A percentile compares a stretch with the other conserved stretches of the same genome.
Conservation (phyloP, 2,113 vertebrate species). For the Opisthocomus hoazin region DNA sequence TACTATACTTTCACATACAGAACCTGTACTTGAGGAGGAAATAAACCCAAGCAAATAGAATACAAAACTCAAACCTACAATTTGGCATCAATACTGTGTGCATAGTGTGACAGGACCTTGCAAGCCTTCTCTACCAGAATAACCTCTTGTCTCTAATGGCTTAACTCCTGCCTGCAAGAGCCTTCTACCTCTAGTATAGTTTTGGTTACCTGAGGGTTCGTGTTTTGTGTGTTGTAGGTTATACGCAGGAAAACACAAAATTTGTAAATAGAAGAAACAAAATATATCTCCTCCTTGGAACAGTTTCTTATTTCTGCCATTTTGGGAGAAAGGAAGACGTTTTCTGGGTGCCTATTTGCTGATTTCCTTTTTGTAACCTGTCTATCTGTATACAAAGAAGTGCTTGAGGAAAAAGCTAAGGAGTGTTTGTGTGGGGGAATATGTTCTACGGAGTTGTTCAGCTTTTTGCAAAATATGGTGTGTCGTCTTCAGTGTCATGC, state of each 20-base stretch:
- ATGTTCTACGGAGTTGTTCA: rapidly evolving
- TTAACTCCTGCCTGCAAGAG: neutral
- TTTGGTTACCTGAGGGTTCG: neutral
- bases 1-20: neutral
- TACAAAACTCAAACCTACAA: rapidly evolving
- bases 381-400: neutral
- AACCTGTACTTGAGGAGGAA: neutral
- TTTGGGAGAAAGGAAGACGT: neutral
- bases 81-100: neutral
- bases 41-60: neutral
- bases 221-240: neutral
- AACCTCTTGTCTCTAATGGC: neutral
- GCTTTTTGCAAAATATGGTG: neutral
- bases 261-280: neutral
- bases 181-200: neutral
- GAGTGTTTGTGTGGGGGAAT: neutral
- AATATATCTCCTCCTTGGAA: neutral
- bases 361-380: neutral
- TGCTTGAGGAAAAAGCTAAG: neutral
- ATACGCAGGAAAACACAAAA: neutral
- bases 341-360: neutral
- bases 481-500: neutral
- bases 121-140: neutral
- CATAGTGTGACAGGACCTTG: rapidly evolving
- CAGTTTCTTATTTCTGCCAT: neutral